Conservation (phyloP, 2,113 vertebrate genomes). For the Solea solea region DNA sequence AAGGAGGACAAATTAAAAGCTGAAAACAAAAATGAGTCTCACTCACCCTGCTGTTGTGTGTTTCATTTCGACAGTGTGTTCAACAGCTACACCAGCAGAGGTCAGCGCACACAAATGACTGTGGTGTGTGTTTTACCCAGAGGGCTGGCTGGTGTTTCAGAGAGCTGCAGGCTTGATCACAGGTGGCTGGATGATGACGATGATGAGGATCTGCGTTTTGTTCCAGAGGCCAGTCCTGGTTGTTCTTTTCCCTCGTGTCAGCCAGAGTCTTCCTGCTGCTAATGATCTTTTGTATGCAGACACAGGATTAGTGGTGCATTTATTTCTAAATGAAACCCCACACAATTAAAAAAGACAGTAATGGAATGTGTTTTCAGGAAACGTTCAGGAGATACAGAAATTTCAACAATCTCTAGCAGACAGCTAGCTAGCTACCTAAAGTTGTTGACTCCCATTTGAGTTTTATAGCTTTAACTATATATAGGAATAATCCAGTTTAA, state of each 20-base stretch:
- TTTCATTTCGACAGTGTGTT: not conserved
- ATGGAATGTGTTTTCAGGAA: too few relatives aligned
- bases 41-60: not conserved
- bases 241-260: slow-evolving; percentile 76
- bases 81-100: slow-evolving; percentile 36
- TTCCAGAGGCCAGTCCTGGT: slow-evolving; percentile 74
- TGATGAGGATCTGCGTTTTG: slow-evolving; percentile 57
- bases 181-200: slow-evolving; percentile 34
- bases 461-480: too few relatives aligned
- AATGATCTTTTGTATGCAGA: slow-evolving; percentile 83
- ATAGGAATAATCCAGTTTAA: too few relatives aligned
- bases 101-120: slow-evolving; percentile 15
- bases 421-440: too few relatives aligned
- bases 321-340: too few relatives aligned
- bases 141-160: slow-evolving; percentile 67
- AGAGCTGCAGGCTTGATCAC: slow-evolving; percentile 41
- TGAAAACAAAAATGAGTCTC: not conserved
- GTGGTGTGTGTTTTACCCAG: slow-evolving; percentile 60
- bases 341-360: too few relatives aligned
- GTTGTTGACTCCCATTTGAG: too few relatives aligned
- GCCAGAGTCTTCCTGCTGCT: slow-evolving; percentile 83
- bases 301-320: too few relatives aligned
- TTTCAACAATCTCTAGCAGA: too few relatives aligned
- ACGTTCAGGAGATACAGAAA: too few relatives aligned
- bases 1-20: not conserved